Percentiles rank a stretch among this genome's conserved stretches.
These are phyloP conservation scores for Aphrocallistes beatrix DNA, from an alignment of 37 sponge, comb jelly and placozoan genomes.

Conservation along the genomic window DNA sequence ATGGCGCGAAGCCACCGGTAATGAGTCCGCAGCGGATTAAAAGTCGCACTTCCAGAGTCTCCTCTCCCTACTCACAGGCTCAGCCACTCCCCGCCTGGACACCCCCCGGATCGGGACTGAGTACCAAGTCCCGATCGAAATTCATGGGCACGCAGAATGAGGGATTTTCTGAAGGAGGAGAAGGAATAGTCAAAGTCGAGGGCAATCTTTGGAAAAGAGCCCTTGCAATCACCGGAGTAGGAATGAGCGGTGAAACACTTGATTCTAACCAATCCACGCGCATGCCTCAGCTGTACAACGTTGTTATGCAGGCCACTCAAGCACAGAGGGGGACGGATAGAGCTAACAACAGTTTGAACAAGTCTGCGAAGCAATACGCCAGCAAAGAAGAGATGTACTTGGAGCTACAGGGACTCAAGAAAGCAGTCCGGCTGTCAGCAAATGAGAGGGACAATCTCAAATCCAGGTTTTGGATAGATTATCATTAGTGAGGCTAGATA, in stretches of 20 bases:
- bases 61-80: conserved; percentile 2
- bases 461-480: neutral
- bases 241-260: neutral
- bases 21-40: neutral
- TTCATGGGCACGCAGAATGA: neutral
- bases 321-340: neutral
- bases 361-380: neutral
- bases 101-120: neutral
- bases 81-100: neutral
- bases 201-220: neutral
- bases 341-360: neutral
- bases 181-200: neutral
- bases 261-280: neutral
- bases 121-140: neutral
- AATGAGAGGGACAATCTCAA: conserved; percentile 11
- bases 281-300: neutral
- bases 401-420: conserved; percentile 15
- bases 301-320: neutral
- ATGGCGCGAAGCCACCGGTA: neutral
- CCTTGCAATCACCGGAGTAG: neutral
- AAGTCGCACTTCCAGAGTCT: neutral
- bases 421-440: neutral
- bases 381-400: conserved; percentile 5
- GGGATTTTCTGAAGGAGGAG: neutral
- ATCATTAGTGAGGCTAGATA: neutral